Base-by-base conservation (phyloP, 1,140 invertebrate species). In the Philopotamus ludificatus region DNA sequence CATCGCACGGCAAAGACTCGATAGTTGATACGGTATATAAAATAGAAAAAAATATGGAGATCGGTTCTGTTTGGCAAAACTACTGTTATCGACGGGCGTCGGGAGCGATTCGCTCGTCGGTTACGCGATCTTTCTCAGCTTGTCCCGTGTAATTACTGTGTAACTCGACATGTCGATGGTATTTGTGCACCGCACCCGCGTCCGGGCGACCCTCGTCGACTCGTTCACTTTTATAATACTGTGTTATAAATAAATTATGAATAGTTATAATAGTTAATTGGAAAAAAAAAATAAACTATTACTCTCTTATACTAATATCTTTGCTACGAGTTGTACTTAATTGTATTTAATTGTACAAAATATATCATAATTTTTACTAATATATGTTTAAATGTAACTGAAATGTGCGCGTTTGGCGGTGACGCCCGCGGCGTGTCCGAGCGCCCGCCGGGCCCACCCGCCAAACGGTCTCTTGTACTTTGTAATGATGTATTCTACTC, bases 261-360 rank as follows among this genome's bases (percentile, higher is more conserved):
- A 57, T 60, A 60, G 41, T 28, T 60, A 60, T 60, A 60, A 60
- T 57, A 65, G 47, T 47, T 65, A 59, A 59, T 39, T 42, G 42
- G 61, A 64, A 51, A 34, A 54, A 54, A 34, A 61, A 65, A 65
- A 59, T 39, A 78, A 79, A 78, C 78, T 79, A 81, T 80, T 79
- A 80, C 77, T 81, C 79, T 80, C 78, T 80, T 81, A 79, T 66
- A 53, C 49, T 71, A 66, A 80, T 80, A 81, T 79, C 79, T 81
- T 81, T 80, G 79, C 79, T 80, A 80, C 79, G 80, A 81, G 76
- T 81, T 80, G 79, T 80, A 80, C 79, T 81, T 80, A 80, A 81
- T 79, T 80, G 79, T 81, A 81, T 81, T 80, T 80, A 79, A 81
- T 80, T 81, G 79, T 81, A 81, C 79, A 81, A 81, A 81, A 80